Evolutionary conservation across 2,797 vertebrate species (phyloP).

Genomic region (Alosa sapidissima): DNA sequence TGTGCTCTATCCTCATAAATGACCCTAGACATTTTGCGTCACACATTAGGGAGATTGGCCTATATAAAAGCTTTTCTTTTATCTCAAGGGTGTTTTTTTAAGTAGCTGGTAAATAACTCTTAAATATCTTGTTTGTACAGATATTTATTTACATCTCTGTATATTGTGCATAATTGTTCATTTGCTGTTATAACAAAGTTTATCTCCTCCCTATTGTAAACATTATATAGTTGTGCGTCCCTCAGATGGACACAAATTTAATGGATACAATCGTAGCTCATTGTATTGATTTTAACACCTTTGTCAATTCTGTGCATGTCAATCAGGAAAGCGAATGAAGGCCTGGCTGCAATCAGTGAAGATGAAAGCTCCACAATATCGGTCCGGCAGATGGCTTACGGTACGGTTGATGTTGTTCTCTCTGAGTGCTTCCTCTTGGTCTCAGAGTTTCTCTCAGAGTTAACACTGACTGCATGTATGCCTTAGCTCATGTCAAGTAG

Average conservation of each 20-base stretch:
- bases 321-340: slow-evolving; percentile 62
- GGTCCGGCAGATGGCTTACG: slow-evolving; percentile 65
- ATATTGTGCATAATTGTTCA: too few relatives aligned
- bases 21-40: neutral
- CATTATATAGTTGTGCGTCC: neutral
- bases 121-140: too few relatives aligned
- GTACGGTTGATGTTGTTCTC: slow-evolving; percentile 38
- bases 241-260: neutral
- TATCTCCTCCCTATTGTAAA: too few relatives aligned
- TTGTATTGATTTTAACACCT: neutral
- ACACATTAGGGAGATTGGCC: neutral
- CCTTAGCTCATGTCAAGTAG: too few relatives aligned
- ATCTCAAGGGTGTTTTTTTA: neutral
- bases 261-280: neutral
- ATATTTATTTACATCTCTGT: too few relatives aligned
- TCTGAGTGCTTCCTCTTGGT: neutral
- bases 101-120: neutral
- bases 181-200: neutral
- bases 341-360: slow-evolving; percentile 60
- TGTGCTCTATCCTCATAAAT: neutral
- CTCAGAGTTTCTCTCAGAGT: neutral
- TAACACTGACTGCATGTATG: neutral
- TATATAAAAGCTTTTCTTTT: neutral
- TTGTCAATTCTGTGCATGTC: neutral
- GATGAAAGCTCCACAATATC: slow-evolving; percentile 61